Base-by-base conservation (phyloP, 2,113 vertebrate species). In the Oxyura jamaicensis region DNA sequence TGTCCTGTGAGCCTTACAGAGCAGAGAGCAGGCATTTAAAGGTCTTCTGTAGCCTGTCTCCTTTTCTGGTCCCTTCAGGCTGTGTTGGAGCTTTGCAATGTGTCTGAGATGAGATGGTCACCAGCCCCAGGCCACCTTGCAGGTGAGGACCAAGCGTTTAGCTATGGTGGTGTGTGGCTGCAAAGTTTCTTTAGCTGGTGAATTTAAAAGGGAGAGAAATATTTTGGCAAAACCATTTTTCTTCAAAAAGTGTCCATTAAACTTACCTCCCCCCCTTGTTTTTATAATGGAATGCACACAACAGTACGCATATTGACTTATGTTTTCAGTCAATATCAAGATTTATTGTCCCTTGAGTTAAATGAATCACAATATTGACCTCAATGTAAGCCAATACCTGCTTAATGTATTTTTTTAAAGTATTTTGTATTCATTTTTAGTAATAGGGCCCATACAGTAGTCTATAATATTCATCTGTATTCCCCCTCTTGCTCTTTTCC, bases 291-390 rank as follows among this genome's bases (percentile, higher is more conserved):
- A 97, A 98, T 97, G 97, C 92, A 97, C 95, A 98, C 96, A 98
- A 97, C 97, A 96, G 96, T 97, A 97, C 29, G 92, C 97, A 97
- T 98, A 98, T 98, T 98, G 98, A 98, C 98, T 96, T 97, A 98
- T 86, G 88, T 96, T 98, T 98, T 97, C 91, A 96, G 98, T 98
- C 98, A 98, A 98, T 98, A 98, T 98, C 96, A 98, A 98, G 97
- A 98, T 98, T 97, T 98, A 98, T 98, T 97, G 96, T 97, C 96
- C 97, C 97, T 93, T 86, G 97, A 97, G 97, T 98, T 98, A 97
- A 98, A 98, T 98, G 98, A 98, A 98, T 98, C 97, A 97, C 96
- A 94, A 97, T 98, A 98, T 98, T 98, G 98, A 98, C 98, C 96
- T 96, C 94, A 97, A 69, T 96, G 97, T 97, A 98, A 98, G 96